Percentiles rank a stretch among this genome's conserved stretches.
Evolutionary conservation across 2,113 vertebrate species (phyloP).

Genomic region (Synchiropus splendidus): DNA sequence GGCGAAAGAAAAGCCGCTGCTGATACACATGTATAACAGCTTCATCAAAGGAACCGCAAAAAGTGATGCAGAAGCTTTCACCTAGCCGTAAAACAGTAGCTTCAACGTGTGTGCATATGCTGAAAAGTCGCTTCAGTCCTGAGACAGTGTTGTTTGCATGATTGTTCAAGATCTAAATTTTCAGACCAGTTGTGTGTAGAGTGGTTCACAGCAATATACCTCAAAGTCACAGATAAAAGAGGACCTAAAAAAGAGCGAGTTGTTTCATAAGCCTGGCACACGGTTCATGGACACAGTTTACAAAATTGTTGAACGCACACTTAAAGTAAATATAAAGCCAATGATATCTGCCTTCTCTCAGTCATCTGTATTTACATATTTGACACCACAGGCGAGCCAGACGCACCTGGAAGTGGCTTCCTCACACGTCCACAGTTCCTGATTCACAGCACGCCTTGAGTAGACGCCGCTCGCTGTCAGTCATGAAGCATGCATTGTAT

Average conservation of each 20-base stretch:
- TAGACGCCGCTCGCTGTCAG: no score
- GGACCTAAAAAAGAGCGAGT: slow-evolving; percentile 9
- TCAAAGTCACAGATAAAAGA: slow-evolving; percentile 18
- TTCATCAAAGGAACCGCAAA: slow-evolving; percentile 18
- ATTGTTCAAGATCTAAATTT: slow-evolving; percentile 29
- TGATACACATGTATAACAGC: background rate
- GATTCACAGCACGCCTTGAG: no score
- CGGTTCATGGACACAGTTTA: background rate
- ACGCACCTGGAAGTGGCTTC: slow-evolving; percentile 11
- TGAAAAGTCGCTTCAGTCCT: slow-evolving; percentile 37
- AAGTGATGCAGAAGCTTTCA: slow-evolving; percentile 38
- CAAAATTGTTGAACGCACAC: slow-evolving; percentile 18
- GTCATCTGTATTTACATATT: no score
- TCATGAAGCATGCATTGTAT: slow-evolving; percentile 44
- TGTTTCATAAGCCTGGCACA: slow-evolving; percentile 5
- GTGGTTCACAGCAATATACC: no score
- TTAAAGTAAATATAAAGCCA: slow-evolving; percentile 19
- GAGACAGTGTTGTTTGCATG: slow-evolving; percentile 45
- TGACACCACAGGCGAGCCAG: slow-evolving; percentile 1
- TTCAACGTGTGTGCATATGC: slow-evolving; percentile 16
- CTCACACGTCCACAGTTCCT: no score
- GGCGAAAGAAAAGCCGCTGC: slow-evolving; percentile 1
- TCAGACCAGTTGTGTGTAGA: slow-evolving; percentile 11
- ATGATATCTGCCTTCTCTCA: slow-evolving; percentile 3
- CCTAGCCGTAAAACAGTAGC: slow-evolving; percentile 22